phyloP scores from a whole-genome alignment of 2,888 invertebrate genomes.

The Aphidoletes aphidimyza region DNA sequence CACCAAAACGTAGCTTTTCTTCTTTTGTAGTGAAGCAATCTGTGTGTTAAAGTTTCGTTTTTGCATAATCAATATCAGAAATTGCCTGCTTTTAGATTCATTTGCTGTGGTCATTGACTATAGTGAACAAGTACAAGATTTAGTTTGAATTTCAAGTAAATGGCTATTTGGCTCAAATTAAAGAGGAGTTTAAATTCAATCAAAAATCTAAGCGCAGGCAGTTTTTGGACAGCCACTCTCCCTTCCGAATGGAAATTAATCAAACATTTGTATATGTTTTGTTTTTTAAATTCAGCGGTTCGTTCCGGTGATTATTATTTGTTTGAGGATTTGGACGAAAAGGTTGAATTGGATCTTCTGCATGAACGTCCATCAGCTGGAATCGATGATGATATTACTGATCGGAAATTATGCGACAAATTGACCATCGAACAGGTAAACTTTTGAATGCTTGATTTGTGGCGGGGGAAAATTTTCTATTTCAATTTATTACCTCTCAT shows the following conservation, averaged over 20 bases:
- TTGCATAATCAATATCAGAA: neutral
- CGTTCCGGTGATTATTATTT: slow-evolving; percentile 99
- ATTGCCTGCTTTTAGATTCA: neutral
- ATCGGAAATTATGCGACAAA: slow-evolving; percentile 63
- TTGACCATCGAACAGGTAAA: slow-evolving; percentile 71
- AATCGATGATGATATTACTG: slow-evolving; percentile 60
- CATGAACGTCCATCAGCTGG: slow-evolving; percentile 71
- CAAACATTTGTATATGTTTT: neutral
- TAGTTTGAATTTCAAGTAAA: neutral
- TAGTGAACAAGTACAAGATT: too few relatives aligned
- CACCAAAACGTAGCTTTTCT: too few relatives aligned
- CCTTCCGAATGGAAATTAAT: neutral
- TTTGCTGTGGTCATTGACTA: too few relatives aligned
- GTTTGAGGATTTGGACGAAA: slow-evolving; percentile 94
- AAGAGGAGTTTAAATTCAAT: too few relatives aligned
- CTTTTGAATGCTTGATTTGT: slow-evolving; percentile 43
- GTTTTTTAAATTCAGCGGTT: slow-evolving; percentile 76
- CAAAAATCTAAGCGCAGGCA: neutral
- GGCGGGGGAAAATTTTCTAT: neutral
- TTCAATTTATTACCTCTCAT: neutral
- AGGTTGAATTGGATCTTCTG: slow-evolving; percentile 76
- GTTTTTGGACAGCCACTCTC: neutral
- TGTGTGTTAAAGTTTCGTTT: neutral
- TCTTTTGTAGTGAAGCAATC: neutral
- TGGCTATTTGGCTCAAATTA: too few relatives aligned